Base-by-base conservation (phyloP, 2,888 invertebrate genomes). In the Eupithecia centaureata region DNA sequence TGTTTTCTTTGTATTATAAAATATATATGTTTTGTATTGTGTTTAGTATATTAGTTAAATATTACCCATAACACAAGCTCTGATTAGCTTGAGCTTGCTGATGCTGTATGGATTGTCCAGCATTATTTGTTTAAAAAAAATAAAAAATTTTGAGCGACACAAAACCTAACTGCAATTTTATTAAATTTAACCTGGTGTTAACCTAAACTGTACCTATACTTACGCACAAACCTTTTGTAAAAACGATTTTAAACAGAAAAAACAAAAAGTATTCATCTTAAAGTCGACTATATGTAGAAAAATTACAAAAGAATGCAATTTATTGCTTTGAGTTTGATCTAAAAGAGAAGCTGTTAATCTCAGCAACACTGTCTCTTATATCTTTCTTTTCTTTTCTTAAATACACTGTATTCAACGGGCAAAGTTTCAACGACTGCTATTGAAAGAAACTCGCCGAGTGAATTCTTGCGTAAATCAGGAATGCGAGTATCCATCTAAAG, bases 361-460 rank as follows among this genome's bases (percentile, higher is more conserved):
- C 28, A 56, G 27, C 32, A 60, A 32, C n/a, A 60, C 32, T 28
- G 56, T 35, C 15, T 32, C 30, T 51, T 52, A 62, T 59, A 42
- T 67, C 33, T 38, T 52, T 57, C 47, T 63, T 67, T 73, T 67
- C 28, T 56, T 68, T 63, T 73, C 68, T 56, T 68, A 72, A 71
- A 73, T 63, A 72, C 65, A 74, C 68, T 73, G 77, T 77, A 77
- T 76, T 77, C 76, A 82, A 82, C 81, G 78, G 79, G 65, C 65
- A 69, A 85, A 87, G 85, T 86, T 86, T 83, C 78, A 82, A 87
- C 82, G 78, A 81, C 76, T 80, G 82, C 84, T 84, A 82, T 86
- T 86, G 77, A 82, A 73, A 64, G 84, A 86, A 86, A 84, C 81
- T 86, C 81, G 77, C 80, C 79, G 75, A 86, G 82, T 82, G 83